A percentile compares a stretch with the other conserved stretches of the same genome.
Conservation (phyloP, 1,140 invertebrate species). For the Papilio glaucus region DNA sequence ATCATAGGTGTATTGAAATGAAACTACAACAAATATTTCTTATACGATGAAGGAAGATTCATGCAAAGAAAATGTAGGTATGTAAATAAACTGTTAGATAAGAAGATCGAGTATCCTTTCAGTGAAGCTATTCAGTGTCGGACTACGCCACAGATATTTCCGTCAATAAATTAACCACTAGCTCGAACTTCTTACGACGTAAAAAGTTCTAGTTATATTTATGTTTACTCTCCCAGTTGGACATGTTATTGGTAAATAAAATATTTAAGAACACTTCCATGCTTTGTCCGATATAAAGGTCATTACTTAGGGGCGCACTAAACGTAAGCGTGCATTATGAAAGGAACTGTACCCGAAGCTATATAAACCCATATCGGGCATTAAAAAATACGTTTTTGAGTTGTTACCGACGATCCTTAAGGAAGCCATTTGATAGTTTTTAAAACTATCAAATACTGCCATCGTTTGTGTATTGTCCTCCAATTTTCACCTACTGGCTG, state of each 20-base stretch:
- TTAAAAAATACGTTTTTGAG: neutral
- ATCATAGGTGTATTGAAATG: too few species aligned
- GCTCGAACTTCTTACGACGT: neutral
- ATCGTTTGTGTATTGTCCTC: neutral
- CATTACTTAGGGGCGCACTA: neutral
- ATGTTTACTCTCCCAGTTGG: too few species aligned
- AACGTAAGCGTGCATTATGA: neutral
- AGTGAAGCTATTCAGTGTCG: slow-evolving; percentile 9
- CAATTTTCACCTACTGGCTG: neutral
- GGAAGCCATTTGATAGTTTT: neutral
- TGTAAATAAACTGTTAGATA: neutral
- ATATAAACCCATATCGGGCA: neutral
- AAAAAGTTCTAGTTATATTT: neutral
- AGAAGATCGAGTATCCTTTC: neutral
- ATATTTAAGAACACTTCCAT: too few species aligned
- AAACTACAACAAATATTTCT: neutral
- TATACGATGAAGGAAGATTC: neutral
- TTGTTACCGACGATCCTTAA: neutral
- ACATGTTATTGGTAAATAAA: too few species aligned
- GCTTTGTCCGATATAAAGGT: neutral
- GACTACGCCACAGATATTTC: neutral
- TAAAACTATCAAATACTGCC: neutral
- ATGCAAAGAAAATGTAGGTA: neutral
- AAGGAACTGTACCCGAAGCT: neutral
- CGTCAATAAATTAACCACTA: slow-evolving; percentile 16